phyloP scores from a whole-genome alignment of 2,797 vertebrate species.

The Thamnophis elegans region DNA sequence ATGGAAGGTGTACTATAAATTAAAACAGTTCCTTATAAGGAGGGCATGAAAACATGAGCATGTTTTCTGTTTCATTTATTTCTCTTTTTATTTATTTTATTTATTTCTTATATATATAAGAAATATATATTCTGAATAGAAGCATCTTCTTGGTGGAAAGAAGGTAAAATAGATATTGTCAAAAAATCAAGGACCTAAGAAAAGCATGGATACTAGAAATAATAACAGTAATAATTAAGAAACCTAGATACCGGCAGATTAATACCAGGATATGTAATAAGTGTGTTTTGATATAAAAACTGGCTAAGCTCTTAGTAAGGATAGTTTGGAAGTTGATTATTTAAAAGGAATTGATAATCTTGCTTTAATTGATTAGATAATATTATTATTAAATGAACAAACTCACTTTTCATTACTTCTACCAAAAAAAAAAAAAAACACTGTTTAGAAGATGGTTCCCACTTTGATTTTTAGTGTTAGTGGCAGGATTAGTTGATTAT shows the following conservation, averaged over 20 bases:
- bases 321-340: background rate
- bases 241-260: background rate
- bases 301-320: background rate
- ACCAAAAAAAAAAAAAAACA: no score
- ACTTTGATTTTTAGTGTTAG: background rate
- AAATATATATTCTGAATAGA: background rate
- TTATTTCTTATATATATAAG: no score
- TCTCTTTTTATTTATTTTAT: background rate
- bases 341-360: background rate
- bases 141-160: background rate
- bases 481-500: background rate
- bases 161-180: background rate
- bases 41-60: background rate
- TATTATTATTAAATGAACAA: background rate
- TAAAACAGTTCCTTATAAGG: background rate
- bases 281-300: background rate
- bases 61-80: background rate
- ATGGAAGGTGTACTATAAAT: conserved; percentile 41
- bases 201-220: background rate
- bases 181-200: background rate
- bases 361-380: background rate
- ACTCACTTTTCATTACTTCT: background rate
- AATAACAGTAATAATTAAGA: background rate
- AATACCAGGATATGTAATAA: background rate
- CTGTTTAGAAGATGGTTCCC: background rate